Conservation (phyloP, 1,140 invertebrate species). For the Eulimnadia texana region DNA sequence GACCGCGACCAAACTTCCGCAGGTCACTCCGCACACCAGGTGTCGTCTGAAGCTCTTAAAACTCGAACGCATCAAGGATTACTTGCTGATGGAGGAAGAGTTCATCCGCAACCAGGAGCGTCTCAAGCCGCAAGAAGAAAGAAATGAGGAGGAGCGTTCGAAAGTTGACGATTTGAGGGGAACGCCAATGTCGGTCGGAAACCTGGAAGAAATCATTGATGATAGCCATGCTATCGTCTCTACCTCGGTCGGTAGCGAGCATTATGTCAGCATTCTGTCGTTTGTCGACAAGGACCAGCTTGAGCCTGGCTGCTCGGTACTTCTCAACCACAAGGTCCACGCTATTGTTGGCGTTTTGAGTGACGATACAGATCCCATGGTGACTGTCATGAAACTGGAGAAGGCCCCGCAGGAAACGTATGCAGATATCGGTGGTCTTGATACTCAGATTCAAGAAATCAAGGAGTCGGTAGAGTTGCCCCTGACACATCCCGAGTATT, state of each 20-base stretch:
- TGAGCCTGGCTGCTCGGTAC: conserved; percentile 95
- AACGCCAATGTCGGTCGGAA: conserved; percentile 99
- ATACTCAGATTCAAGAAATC: conserved; percentile 99
- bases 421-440: conserved; percentile 98
- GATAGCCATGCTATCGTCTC: conserved; percentile 99
- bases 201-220: conserved; percentile 98
- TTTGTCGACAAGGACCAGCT: conserved; percentile 99
- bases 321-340: conserved; percentile 97
- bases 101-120: conserved; percentile 97
- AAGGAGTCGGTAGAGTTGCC: conserved; percentile 98
- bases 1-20: conserved; percentile 90
- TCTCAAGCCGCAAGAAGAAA: conserved; percentile 93
- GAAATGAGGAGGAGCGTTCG: conserved; percentile 39
- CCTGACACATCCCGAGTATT: conserved; percentile 98
- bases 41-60: conserved; percentile 92
- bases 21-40: conserved; percentile 89
- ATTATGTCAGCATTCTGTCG: conserved; percentile 97
- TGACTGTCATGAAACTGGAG: conserved; percentile 99
- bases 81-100: conserved; percentile 97
- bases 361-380: conserved; percentile 99
- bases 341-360: conserved; percentile 95
- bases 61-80: conserved; percentile 96
- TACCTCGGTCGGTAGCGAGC: conserved; percentile 97
- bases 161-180: conserved; percentile 98
- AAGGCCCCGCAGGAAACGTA: conserved; percentile 99